Evolutionary conservation across 2,113 vertebrate genomes (phyloP).

Genomic region (Pantherophis guttatus): DNA sequence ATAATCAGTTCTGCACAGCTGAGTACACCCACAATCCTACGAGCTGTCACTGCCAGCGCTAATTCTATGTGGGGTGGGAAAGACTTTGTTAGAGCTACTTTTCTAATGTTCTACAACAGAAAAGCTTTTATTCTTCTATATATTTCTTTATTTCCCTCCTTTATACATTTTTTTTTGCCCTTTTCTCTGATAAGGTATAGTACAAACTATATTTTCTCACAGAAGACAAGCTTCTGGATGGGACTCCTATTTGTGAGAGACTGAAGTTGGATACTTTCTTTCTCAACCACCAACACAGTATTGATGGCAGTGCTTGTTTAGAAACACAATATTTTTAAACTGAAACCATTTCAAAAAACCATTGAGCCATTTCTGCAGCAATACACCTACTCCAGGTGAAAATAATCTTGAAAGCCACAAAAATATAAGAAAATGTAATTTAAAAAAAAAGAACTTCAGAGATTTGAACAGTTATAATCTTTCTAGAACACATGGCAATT

Average conservation of each 20-base stretch:
- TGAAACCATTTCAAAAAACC: not conserved
- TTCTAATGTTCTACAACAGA: constrained; percentile 44
- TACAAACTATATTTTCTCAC: constrained; percentile 39
- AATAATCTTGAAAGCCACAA: constrained; percentile 27
- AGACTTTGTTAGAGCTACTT: constrained; percentile 64
- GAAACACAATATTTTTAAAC: constrained; percentile 17
- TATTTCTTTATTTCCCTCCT: constrained; percentile 29
- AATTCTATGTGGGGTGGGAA: constrained; percentile 47
- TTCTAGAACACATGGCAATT: not conserved
- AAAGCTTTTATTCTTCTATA: constrained; percentile 48
- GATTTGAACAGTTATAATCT: not conserved
- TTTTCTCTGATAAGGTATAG: constrained; percentile 13
- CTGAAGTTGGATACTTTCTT: not conserved
- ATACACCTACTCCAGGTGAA: constrained; percentile 31
- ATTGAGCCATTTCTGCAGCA: constrained; percentile 12
- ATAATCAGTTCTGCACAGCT: constrained; percentile 78
- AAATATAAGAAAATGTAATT: not conserved
- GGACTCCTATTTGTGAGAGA: constrained; percentile 23
- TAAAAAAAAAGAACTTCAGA: not conserved
- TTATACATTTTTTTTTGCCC: constrained; percentile 14
- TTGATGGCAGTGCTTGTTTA: constrained; percentile 13
- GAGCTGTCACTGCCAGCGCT: constrained; percentile 59
- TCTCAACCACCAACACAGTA: not conserved
- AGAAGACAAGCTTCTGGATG: constrained; percentile 35
- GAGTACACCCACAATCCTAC: constrained; percentile 64